These are phyloP conservation scores for Odontesthes bonariensis DNA, from an alignment of 2,113 vertebrate genomes.

Conservation along the genomic window DNA sequence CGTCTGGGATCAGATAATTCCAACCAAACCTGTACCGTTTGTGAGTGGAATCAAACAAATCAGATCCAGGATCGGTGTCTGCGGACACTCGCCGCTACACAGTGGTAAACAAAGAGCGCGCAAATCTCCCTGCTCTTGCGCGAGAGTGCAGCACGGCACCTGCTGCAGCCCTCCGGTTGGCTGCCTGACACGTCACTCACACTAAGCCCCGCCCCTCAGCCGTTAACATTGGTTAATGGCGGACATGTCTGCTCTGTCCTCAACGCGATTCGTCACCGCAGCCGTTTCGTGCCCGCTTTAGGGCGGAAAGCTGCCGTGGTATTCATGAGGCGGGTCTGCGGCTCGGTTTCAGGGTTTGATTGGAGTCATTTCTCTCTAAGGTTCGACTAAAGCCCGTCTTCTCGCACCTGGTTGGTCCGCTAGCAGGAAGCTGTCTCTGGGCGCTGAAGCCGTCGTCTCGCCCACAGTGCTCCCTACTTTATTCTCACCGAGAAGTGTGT, in stretches of 20 bases:
- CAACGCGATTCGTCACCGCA: constrained; percentile 57
- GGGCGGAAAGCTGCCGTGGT: constrained; percentile 62
- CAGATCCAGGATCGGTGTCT: constrained; percentile 59
- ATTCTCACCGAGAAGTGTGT: constrained; percentile 79
- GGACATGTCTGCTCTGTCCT: not conserved
- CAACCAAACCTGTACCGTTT: not conserved
- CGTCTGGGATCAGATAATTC: constrained; percentile 53
- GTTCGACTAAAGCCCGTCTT: constrained; percentile 13
- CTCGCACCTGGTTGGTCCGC: constrained; percentile 62
- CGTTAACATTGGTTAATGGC: constrained; percentile 51
- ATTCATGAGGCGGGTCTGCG: constrained; percentile 70
- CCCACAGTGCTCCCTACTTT: constrained; percentile 75
- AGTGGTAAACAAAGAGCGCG: constrained; percentile 82
- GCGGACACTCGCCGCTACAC: constrained; percentile 3
- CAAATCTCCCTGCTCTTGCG: constrained; percentile 66
- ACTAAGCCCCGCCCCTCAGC: not conserved
- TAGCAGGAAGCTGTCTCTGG: constrained; percentile 55
- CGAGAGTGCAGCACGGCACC: constrained; percentile 75
- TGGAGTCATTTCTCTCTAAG: constrained; percentile 41
- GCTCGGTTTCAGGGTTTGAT: constrained; percentile 50
- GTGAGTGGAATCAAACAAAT: constrained; percentile 3
- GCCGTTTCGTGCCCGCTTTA: constrained; percentile 46
- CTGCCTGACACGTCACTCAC: constrained; percentile 14
- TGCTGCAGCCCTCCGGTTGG: constrained; percentile 71
- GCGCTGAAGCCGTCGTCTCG: constrained; percentile 68